A percentile compares a stretch with the other conserved stretches of the same genome.
Evolutionary conservation across 2,797 vertebrate genomes (phyloP).

Genomic region (Fistularia tabacaria): DNA sequence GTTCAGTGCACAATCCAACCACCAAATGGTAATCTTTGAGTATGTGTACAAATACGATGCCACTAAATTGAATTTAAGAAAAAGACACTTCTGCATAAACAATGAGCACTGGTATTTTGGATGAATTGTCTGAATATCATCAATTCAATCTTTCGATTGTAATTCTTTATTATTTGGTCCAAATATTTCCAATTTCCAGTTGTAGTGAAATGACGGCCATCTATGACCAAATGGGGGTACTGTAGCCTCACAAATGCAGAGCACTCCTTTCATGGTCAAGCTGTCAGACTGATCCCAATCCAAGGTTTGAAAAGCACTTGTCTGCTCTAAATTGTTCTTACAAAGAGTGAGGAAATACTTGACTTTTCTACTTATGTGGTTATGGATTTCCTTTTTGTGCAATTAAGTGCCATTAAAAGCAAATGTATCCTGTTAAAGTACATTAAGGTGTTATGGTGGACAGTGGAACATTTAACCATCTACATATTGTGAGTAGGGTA

Average conservation of each 20-base stretch:
- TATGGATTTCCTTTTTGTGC: slow-evolving; percentile 80
- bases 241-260: slow-evolving; percentile 72
- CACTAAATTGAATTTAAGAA: too few species aligned
- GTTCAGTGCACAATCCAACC: background rate
- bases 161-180: too few species aligned
- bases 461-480: slow-evolving; percentile 43
- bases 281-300: slow-evolving; percentile 68
- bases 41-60: too few species aligned
- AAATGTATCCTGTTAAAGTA: slow-evolving; percentile 75
- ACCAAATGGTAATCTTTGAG: too few species aligned
- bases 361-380: slow-evolving; percentile 82
- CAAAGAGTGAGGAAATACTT: slow-evolving; percentile 83
- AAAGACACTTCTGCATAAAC: too few species aligned
- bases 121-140: too few species aligned
- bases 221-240: slow-evolving; percentile 73
- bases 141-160: too few species aligned
- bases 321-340: slow-evolving; percentile 82
- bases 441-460: slow-evolving; percentile 68
- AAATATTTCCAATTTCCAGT: too few species aligned
- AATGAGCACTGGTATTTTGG: too few species aligned
- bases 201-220: slow-evolving; percentile 2
- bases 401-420: slow-evolving; percentile 81
- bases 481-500: slow-evolving; percentile 44
- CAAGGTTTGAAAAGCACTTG: slow-evolving; percentile 84
- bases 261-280: slow-evolving; percentile 22